Conservation (phyloP, 2,113 vertebrate genomes). For the Calidris pygmaea region DNA sequence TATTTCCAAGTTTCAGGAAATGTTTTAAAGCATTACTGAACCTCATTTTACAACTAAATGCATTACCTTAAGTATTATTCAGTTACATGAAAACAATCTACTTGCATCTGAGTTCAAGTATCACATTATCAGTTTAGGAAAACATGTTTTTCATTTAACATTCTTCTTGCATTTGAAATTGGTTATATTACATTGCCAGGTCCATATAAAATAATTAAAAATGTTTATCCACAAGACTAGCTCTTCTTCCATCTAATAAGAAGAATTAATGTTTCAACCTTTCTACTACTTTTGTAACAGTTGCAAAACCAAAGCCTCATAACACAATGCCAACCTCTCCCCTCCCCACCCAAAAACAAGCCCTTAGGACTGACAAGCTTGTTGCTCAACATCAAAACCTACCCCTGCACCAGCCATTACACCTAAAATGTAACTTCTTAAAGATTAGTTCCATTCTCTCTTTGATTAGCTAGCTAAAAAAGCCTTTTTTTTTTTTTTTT, state of each 20-base stretch:
- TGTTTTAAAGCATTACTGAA: not conserved
- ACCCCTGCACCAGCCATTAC: not conserved
- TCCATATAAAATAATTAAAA: slow-evolving; percentile 39
- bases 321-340: not conserved
- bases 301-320: not conserved
- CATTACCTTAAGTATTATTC: slow-evolving; percentile 21
- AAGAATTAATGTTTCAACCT: not conserved
- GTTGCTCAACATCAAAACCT: not conserved
- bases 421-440: not conserved
- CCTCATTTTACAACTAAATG: not conserved
- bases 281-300: not conserved
- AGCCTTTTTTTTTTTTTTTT: not conserved
- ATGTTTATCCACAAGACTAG: not conserved
- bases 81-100: slow-evolving; percentile 8
- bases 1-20: slow-evolving; percentile 3
- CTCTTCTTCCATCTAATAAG: not conserved
- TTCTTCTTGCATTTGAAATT: not conserved
- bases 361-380: not conserved
- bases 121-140: not conserved
- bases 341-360: not conserved
- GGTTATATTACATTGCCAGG: not conserved
- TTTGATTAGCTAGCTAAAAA: not conserved
- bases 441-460: not conserved
- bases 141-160: not conserved
- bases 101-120: not conserved